Evolutionary conservation across 2,888 invertebrate genomes (phyloP), one percentile per base, ranked within the genome.

Genomic region (Coecobrya sp.): DNA sequence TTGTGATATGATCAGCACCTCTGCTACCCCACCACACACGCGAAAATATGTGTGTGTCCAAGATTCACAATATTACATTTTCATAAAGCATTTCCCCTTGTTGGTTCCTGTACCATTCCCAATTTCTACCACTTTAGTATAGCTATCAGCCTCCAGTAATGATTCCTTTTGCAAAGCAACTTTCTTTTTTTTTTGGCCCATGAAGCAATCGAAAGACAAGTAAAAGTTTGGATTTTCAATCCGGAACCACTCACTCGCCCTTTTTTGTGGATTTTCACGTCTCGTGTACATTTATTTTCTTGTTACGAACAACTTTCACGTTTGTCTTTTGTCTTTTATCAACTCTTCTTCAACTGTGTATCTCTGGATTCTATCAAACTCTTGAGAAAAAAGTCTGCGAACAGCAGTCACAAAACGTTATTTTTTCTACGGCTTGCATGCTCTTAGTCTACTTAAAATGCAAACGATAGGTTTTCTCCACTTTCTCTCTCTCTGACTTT

Each of bases 171-270:
- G 36, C 22, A 42, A n/a, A 70, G 42, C 36, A 36, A 42, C 42
- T 42, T 36, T 36, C 7, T 36, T 36, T 42, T 42, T 36, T 36
- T 36, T 36, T 36, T 42, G 70, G 70, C 11, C 42, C 36, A 36
- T 36, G 42, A 70, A 70, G 42, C 19, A 36, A 70, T 36, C 42
- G 76, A 76, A 49, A 86, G n/a, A 70, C 30, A 19, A 86, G 11
- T n/a, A 59, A 76, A 87, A 87, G 62, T 59, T 86, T 87, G 22
- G 55, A n/a, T 86, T 87, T 76, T 73, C 76, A 76, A 76, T 87
- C 76, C 62, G 59, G 59, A 76, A 59, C 59, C 70, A 70, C 45
- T 70, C 86, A 52, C 68, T 68, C 65, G 45, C 65, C 65, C 65
- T 7, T 85, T 85, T 68, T 65, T 85, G 45, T 85, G 45, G 45